phyloP scores from a whole-genome alignment of 2,888 invertebrate species.

The Acanthosoma haemorrhoidale region DNA sequence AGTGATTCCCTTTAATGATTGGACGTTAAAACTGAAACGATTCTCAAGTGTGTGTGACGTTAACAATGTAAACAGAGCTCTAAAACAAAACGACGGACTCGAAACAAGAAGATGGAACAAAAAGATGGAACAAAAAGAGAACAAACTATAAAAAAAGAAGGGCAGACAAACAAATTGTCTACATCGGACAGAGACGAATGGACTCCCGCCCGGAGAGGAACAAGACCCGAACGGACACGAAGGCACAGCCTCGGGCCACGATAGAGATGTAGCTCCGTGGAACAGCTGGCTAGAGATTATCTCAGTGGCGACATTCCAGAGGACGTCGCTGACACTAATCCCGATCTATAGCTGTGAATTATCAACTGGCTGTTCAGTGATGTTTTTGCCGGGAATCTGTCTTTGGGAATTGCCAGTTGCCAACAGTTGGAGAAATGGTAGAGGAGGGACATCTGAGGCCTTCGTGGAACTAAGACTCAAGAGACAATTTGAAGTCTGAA shows the following conservation, averaged over 20 bases:
- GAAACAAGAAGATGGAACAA: neutral
- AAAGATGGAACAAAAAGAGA: neutral
- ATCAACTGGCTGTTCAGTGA: neutral
- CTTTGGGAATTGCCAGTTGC: too few relatives aligned
- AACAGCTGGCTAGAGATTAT: neutral
- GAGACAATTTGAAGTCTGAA: too few relatives aligned
- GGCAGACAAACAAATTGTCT: slow-evolving; percentile 2
- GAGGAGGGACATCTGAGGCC: too few relatives aligned
- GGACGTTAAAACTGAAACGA: too few relatives aligned
- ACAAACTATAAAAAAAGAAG: neutral
- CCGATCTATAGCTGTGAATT: neutral
- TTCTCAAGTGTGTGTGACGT: neutral
- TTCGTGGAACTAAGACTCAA: too few relatives aligned
- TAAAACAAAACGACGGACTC: neutral
- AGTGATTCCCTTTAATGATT: too few relatives aligned
- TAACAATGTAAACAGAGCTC: neutral
- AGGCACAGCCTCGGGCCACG: neutral
- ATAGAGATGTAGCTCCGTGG: neutral
- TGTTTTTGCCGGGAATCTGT: neutral
- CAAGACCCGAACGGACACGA: too few relatives aligned
- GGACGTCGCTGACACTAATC: neutral
- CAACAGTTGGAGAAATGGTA: too few relatives aligned
- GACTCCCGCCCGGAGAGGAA: neutral
- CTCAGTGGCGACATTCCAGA: neutral
- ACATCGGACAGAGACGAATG: neutral